phyloP scores from a whole-genome alignment of 2,797 vertebrate species.

The Sebastes elongatus region DNA sequence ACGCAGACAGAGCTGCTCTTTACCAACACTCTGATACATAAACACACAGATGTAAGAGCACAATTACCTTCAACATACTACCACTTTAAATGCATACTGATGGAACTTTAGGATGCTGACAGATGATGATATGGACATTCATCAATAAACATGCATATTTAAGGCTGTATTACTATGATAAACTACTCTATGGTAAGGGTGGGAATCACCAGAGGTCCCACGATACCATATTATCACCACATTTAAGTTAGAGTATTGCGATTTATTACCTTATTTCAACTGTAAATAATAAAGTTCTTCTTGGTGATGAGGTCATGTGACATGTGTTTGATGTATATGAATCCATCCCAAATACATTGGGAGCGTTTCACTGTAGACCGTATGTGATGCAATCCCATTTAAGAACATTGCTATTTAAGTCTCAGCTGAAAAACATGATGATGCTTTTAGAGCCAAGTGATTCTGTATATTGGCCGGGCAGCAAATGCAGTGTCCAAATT shows the following conservation, averaged over 20 bases:
- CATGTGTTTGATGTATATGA: too few relatives aligned
- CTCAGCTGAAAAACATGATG: background rate
- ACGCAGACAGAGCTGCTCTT: conserved; percentile 4
- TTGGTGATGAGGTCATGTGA: too few relatives aligned
- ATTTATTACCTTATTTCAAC: too few relatives aligned
- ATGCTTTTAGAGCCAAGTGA: background rate
- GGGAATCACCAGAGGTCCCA: too few relatives aligned
- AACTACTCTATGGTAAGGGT: too few relatives aligned
- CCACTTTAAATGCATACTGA: background rate
- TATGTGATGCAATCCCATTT: background rate
- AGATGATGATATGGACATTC: background rate
- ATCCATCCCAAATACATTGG: too few relatives aligned
- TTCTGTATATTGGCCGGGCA: background rate
- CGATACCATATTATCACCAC: too few relatives aligned
- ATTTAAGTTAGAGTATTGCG: too few relatives aligned
- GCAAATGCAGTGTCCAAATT: background rate
- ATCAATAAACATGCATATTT: background rate
- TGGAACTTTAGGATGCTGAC: background rate
- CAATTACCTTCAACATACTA: background rate
- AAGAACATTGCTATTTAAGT: background rate
- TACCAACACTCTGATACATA: background rate
- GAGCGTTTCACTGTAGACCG: too few relatives aligned
- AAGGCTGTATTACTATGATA: background rate
- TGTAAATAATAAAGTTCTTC: too few relatives aligned
- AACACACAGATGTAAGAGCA: conserved; percentile 7